These are phyloP conservation scores for Zelostemma sp. DNA, from an alignment of 1,140 invertebrate species.

Conservation along the genomic window DNA sequence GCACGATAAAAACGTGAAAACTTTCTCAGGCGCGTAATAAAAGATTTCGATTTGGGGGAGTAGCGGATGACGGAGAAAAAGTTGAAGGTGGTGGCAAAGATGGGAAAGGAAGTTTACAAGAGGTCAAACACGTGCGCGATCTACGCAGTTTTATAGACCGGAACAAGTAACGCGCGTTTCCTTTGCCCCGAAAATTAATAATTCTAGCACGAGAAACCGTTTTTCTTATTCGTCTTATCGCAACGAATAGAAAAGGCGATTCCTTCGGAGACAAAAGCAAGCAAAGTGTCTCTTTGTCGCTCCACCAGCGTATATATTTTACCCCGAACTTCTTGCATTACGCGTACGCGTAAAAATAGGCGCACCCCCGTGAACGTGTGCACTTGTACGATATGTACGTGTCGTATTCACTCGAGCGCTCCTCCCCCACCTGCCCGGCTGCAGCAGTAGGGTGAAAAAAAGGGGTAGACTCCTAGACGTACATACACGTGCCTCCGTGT, in stretches of 20 bases:
- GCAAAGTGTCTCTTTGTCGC: background rate
- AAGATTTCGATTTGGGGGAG: slow-evolving; percentile 40
- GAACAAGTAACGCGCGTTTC: slow-evolving; percentile 34
- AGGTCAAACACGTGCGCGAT: slow-evolving; percentile 59
- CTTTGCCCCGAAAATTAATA: background rate
- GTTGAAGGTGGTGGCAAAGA: slow-evolving; percentile 18
- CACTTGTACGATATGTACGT: slow-evolving; percentile 63
- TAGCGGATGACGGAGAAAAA: slow-evolving; percentile 22
- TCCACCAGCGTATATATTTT: slow-evolving; percentile 28
- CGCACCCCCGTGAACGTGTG: slow-evolving; percentile 39
- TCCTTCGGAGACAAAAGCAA: background rate
- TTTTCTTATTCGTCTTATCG: no score
- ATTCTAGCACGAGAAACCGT: no score
- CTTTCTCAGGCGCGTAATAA: slow-evolving; percentile 46
- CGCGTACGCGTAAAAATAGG: slow-evolving; percentile 36
- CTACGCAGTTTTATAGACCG: slow-evolving; percentile 47
- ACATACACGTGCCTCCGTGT: slow-evolving; percentile 47
- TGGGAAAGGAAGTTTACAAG: slow-evolving; percentile 19
- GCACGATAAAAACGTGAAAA: slow-evolving; percentile 36
- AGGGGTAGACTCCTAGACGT: slow-evolving; percentile 60
- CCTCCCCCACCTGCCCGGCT: slow-evolving; percentile 57
- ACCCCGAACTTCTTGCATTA: slow-evolving; percentile 13
- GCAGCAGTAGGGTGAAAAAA: slow-evolving; percentile 46
- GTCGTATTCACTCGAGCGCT: slow-evolving; percentile 61
- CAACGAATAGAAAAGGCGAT: no score